Base-by-base conservation (phyloP, 2,797 vertebrate genomes). In the Platalea minor region DNA sequence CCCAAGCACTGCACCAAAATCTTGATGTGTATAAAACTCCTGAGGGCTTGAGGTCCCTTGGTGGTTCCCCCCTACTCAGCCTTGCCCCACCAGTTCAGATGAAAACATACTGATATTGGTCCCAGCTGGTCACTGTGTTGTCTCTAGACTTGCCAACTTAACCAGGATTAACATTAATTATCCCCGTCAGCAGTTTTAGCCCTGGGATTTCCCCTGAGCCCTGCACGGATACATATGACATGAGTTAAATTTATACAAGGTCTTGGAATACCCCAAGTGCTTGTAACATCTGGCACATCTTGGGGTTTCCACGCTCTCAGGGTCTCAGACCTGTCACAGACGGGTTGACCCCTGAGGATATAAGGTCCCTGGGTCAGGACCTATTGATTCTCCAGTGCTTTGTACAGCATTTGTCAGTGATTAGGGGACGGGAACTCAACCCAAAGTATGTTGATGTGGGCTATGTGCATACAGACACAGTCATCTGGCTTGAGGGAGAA, bases 311-410 rank as follows among this genome's bases (percentile, higher is more conserved):
- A 93, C 5, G 12, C 88, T 85, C 80, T 17, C 31, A 11, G 59
- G 53, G 72, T 91, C 93, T 63, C 90, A 72, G 87, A 51, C 37
- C 75, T 88, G 87, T 82, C 95, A 91, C 83, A 60, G 64, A 68
- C 2, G 0, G 18, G 24, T 35, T 75, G 76, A 72, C 56, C 57
- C 69, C 39, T 24, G 64, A 80, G 77, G 80, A 80, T 69, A 51
- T 43, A 61, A 73, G 11, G 77, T 64, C 64, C 63, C 17, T 50
- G 48, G 85, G 88, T 94, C 91, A 89, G 60, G 88, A 64, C 73
- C 64, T 85, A 61, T 76, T 33, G 73, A 60, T 89, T 94, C 64
- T 83, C 54, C 45, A 31, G 67, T 29, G 57, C 84, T 93, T 91
- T 94, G 72, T 64, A 31, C 19, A 59, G 35, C 81, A 63, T 79